Percentiles rank a stretch among this genome's conserved stretches.
Evolutionary conservation across 2,113 vertebrate genomes (phyloP).

Genomic region (Zeus faber): DNA sequence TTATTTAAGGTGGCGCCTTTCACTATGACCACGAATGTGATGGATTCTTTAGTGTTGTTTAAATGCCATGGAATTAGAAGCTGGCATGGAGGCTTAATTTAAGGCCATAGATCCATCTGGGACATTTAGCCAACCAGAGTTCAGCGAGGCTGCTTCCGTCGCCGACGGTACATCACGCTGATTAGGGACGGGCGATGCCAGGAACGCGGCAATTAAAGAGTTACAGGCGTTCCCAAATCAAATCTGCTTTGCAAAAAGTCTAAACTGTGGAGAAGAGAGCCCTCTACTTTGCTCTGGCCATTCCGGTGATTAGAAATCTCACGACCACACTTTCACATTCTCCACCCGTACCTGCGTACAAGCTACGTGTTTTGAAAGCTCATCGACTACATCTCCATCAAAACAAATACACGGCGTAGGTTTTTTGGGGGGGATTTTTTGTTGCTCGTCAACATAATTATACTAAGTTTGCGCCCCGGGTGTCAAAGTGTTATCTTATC

Average conservation of each 20-base stretch:
- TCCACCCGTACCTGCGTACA: slow-evolving; percentile 4
- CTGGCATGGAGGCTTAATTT: too few species aligned
- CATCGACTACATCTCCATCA: not conserved
- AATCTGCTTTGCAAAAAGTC: slow-evolving; percentile 3
- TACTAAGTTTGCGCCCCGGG: too few species aligned
- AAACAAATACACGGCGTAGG: slow-evolving; percentile 12
- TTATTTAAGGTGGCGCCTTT: too few species aligned
- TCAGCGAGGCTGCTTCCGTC: slow-evolving; percentile 3
- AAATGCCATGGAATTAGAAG: slow-evolving; percentile 1
- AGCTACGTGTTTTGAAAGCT: slow-evolving; percentile 4
- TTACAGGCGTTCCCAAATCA: slow-evolving; percentile 8
- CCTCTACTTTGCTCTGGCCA: slow-evolving; percentile 6
- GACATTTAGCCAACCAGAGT: not conserved
- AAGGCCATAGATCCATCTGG: not conserved
- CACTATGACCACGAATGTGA: not conserved
- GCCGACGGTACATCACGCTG: not conserved
- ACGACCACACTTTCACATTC: slow-evolving; percentile 19
- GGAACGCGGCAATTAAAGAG: slow-evolving; percentile 29
- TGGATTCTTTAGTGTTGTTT: not conserved
- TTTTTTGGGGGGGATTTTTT: not conserved
- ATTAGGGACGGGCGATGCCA: slow-evolving; percentile 12
- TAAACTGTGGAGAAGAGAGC: too few species aligned
- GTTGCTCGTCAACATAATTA: too few species aligned
- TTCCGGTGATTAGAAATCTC: slow-evolving; percentile 25
- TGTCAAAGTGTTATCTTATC: not conserved